phyloP scores from a whole-genome alignment of 2,113 vertebrate genomes.

The Bufo gargarizans region DNA sequence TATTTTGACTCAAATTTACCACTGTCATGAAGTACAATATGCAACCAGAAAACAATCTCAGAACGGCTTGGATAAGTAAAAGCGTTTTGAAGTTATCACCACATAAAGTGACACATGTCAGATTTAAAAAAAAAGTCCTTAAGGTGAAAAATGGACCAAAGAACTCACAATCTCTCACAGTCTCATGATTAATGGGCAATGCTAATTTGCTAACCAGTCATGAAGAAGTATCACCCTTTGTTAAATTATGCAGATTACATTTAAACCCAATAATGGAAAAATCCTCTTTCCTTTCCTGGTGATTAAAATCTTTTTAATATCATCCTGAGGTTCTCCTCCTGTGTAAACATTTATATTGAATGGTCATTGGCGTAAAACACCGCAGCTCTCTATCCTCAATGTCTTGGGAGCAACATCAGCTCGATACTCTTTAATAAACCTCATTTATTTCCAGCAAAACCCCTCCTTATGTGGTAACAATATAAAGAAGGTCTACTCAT shows the following conservation, averaged over 20 bases:
- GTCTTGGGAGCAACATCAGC: constrained; percentile 20
- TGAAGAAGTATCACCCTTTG: background rate
- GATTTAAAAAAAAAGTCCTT: too few species aligned
- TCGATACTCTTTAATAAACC: constrained; percentile 21
- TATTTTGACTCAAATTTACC: too few species aligned
- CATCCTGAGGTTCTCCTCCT: constrained; percentile 12
- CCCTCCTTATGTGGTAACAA: background rate
- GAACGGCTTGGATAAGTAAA: too few species aligned
- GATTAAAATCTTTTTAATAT: constrained; percentile 34
- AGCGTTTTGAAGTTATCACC: too few species aligned
- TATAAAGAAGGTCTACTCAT: constrained; percentile 1
- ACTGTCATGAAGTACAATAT: too few species aligned
- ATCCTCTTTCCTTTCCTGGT: constrained; percentile 30
- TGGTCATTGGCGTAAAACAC: constrained; percentile 29
- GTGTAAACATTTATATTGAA: constrained; percentile 40
- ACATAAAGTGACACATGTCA: too few species aligned
- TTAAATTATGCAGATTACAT: constrained; percentile 22
- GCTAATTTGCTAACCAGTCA: background rate
- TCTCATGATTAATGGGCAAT: background rate
- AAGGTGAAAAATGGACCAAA: background rate
- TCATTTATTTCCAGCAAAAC: constrained; percentile 18
- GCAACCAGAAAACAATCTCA: too few species aligned
- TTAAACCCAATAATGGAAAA: constrained; percentile 32
- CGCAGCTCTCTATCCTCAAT: background rate
- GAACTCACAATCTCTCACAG: background rate